phyloP scores from a whole-genome alignment of 2,888 invertebrate genomes.

The Melinaea menophilus region DNA sequence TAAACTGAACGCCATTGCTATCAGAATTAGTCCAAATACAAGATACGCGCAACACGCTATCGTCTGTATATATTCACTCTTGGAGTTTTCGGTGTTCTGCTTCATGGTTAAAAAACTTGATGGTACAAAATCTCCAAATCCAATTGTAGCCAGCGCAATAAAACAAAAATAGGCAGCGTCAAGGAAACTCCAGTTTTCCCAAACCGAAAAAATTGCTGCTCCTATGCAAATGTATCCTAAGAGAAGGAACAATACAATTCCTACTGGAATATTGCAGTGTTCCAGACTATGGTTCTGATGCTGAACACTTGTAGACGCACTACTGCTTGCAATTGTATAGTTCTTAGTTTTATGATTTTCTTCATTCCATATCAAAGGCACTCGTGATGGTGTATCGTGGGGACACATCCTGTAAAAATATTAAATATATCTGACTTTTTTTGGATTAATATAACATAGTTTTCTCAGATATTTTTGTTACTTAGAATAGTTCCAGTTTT shows the following conservation, averaged over 20 bases:
- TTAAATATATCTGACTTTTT: background rate
- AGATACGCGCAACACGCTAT: slow-evolving; percentile 89
- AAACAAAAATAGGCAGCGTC: slow-evolving; percentile 92
- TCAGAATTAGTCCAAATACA: slow-evolving; percentile 86
- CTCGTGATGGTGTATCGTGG: slow-evolving; percentile 86
- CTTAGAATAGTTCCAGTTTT: too few species aligned
- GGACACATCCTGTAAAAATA: slow-evolving; percentile 65
- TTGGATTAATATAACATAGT: background rate
- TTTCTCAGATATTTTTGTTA: background rate
- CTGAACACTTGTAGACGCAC: slow-evolving; percentile 56
- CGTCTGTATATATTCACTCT: slow-evolving; percentile 82
- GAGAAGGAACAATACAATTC: slow-evolving; percentile 82
- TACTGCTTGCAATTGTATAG: slow-evolving; percentile 62
- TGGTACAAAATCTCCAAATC: slow-evolving; percentile 87
- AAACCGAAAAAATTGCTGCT: slow-evolving; percentile 86
- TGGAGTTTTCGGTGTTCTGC: slow-evolving; percentile 61
- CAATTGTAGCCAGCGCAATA: slow-evolving; percentile 89
- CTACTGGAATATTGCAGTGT: slow-evolving; percentile 67
- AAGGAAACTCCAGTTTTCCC: slow-evolving; percentile 88
- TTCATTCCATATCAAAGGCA: slow-evolving; percentile 84
- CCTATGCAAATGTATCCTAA: slow-evolving; percentile 86
- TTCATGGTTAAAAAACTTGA: slow-evolving; percentile 72
- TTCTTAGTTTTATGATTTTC: slow-evolving; percentile 59
- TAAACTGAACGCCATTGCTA: slow-evolving; percentile 91
- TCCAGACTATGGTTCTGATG: slow-evolving; percentile 55